These are phyloP conservation scores for Fulmarus glacialis DNA, from an alignment of 2,113 vertebrate species.

Conservation along the genomic window DNA sequence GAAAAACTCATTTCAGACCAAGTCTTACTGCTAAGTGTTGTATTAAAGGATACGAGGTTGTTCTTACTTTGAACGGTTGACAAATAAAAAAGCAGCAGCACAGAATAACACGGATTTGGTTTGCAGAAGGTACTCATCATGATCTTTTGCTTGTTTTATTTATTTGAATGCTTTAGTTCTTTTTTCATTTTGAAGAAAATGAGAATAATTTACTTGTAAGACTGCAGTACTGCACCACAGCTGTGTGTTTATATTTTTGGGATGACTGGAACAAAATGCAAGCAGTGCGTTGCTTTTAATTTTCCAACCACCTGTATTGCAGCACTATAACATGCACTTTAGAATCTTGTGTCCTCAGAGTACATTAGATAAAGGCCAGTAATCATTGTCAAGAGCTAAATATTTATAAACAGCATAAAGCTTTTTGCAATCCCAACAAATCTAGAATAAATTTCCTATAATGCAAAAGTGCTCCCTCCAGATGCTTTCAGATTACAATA, in stretches of 20 bases:
- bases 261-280: neutral
- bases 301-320: neutral
- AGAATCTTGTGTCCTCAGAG: neutral
- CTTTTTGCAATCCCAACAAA: constrained; percentile 24
- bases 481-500: constrained; percentile 48
- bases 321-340: neutral
- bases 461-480: constrained; percentile 10
- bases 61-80: neutral
- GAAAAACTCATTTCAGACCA: neutral
- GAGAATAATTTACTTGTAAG: neutral
- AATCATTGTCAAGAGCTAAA: constrained; percentile 20
- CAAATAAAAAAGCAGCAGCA: neutral
- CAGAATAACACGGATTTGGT: neutral
- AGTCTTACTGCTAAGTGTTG: neutral
- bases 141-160: neutral
- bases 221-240: neutral
- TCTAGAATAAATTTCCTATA: constrained; percentile 54
- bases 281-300: neutral
- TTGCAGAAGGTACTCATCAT: neutral
- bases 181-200: neutral
- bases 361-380: neutral
- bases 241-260: neutral
- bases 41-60: neutral
- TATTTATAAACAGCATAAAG: constrained; percentile 27
- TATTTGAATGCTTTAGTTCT: neutral